A percentile compares a stretch with the other conserved stretches of the same genome.
These are phyloP conservation scores for Phaethon lepturus DNA, from an alignment of 2,113 vertebrate species.

Conservation along the genomic window DNA sequence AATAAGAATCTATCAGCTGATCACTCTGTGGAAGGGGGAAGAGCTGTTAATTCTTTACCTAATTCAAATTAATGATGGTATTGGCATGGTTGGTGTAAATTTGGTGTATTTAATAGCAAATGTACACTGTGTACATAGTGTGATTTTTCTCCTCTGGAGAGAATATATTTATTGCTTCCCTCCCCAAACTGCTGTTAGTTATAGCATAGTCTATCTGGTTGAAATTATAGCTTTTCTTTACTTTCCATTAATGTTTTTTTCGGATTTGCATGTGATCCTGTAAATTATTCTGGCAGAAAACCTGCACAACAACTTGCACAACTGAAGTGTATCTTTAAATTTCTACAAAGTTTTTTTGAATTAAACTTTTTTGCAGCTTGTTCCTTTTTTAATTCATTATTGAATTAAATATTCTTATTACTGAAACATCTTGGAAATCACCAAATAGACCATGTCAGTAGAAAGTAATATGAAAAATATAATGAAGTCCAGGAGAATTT, in stretches of 20 bases:
- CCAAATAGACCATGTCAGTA: background rate
- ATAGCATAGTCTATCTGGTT: background rate
- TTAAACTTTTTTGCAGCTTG: background rate
- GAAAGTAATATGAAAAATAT: background rate
- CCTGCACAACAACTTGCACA: background rate
- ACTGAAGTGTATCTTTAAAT: background rate
- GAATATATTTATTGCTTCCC: background rate
- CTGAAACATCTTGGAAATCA: background rate
- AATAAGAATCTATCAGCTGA: background rate
- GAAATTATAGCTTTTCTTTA: background rate
- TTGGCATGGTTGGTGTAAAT: background rate
- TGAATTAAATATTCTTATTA: background rate
- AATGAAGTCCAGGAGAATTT: background rate
- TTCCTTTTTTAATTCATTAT: background rate
- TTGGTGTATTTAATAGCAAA: background rate
- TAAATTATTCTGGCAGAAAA: background rate
- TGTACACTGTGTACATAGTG: background rate
- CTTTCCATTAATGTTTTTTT: background rate
- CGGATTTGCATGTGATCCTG: background rate
- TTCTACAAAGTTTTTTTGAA: too few species aligned
- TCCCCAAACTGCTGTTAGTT: background rate
- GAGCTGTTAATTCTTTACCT: background rate
- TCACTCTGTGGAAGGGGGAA: background rate
- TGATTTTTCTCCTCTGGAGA: background rate
- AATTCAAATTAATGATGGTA: background rate